Conservation (phyloP, 2,113 vertebrate species). For the Lanius ludovicianus region DNA sequence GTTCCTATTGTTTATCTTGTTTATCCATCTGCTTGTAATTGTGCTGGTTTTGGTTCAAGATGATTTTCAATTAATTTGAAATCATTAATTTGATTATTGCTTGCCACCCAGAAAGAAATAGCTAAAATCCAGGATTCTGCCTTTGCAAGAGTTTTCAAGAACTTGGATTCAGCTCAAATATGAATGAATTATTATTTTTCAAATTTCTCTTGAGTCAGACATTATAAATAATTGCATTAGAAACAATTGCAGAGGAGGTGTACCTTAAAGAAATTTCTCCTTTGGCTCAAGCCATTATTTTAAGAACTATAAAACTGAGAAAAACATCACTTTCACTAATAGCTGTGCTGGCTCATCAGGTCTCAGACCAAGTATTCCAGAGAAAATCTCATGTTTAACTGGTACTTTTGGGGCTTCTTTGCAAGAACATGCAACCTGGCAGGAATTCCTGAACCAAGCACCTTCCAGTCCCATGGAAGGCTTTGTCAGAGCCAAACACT, state of each 20-base stretch:
- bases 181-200: background rate
- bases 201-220: background rate
- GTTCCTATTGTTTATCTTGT: background rate
- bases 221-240: background rate
- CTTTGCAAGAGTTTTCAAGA: constrained; percentile 1
- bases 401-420: background rate
- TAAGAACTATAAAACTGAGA: background rate
- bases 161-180: background rate
- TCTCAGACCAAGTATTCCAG: background rate
- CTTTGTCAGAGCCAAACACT: background rate
- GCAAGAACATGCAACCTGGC: background rate
- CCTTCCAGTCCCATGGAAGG: background rate
- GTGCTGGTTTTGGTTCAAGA: background rate
- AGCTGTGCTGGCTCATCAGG: background rate
- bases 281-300: background rate
- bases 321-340: background rate
- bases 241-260: background rate
- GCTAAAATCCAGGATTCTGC: background rate
- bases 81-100: constrained; percentile 9
- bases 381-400: background rate
- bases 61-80: constrained; percentile 26
- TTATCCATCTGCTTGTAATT: constrained; percentile 19
- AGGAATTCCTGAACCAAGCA: background rate
- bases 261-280: background rate
- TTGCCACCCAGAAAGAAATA: background rate